Base-by-base conservation (phyloP, 2,888 invertebrate species). In the Agriopis leucophaearia region DNA sequence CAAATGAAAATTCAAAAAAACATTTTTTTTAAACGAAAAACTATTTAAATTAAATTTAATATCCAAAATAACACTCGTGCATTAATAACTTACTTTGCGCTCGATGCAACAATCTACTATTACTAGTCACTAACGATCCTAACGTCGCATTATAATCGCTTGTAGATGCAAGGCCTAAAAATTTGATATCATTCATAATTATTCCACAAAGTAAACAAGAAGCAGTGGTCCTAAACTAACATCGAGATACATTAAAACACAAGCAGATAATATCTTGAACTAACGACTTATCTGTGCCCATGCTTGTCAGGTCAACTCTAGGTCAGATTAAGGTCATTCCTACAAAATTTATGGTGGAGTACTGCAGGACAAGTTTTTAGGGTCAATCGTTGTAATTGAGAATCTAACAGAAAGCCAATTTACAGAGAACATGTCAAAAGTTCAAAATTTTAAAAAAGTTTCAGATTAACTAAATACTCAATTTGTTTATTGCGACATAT, bases 161-260 rank as follows among this genome's bases (percentile, higher is more conserved):
- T 10, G 48, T 3, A n/a, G 48, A 18, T 10, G 40, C n/a, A 36
- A 15, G 3, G 13, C 38, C 40, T 36, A 55, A 50, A 10, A n/a
- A 42, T 36, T 44, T 42, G 5, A 36, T 9, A 42, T n/a, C 47
- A 12, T 13, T 54, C 8, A 38, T 38, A 38, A 58, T 52, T 51
- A 51, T 58, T 52, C 35, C 48, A 44, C 52, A 44, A 36, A 58
- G 58, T 58, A 58, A 58, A 58, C 64, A 64, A 52, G 64, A 58
- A 52, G 44, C 52, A 27, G n/a, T 40, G 27, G 58, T 45, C 64
- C 64, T 64, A 45, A 64, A 64, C 52, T 27, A 64, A 64, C 64
- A 58, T 8, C 27, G 5, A 42, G 48, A 50, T 57, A 44, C 38
- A 52, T 50, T 45, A 50, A n/a, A 36, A 64, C 38, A 55, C 27